Percentiles rank a stretch among this genome's conserved stretches.
phyloP scores from a whole-genome alignment of 2,113 vertebrate species.

The Rhynchomys soricoides region DNA sequence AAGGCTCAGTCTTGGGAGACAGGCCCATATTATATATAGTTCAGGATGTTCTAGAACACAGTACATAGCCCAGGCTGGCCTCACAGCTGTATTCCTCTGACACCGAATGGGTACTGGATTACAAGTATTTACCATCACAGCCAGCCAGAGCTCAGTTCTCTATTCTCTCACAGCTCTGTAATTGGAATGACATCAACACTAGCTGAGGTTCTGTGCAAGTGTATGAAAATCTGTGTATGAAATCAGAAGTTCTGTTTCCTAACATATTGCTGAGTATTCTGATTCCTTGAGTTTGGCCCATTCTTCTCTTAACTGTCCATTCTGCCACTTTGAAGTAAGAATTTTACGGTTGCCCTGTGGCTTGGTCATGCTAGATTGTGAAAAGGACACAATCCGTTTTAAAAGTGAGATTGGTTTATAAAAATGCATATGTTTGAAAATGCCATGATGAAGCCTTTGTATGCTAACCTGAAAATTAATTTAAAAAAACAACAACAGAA shows the following conservation, averaged over 20 bases:
- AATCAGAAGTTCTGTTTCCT: not conserved
- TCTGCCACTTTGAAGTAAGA: slow-evolving; percentile 41
- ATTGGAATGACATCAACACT: not conserved
- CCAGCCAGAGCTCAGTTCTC: not conserved
- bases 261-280: not conserved
- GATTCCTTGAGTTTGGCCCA: not conserved
- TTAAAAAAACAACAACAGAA: not conserved
- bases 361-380: slow-evolving; percentile 37
- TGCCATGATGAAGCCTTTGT: not conserved
- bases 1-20: not conserved
- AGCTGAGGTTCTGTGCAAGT: not conserved
- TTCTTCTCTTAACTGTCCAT: not conserved
- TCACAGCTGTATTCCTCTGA: not conserved
- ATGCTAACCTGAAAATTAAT: not conserved
- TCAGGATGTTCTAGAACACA: not conserved
- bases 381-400: not conserved
- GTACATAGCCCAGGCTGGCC: not conserved
- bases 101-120: not conserved
- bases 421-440: not conserved
- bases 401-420: not conserved
- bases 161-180: not conserved
- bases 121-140: no score
- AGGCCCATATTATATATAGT: not conserved
- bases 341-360: slow-evolving; percentile 29
- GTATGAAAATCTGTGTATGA: no score